phyloP scores from a whole-genome alignment of 23 tunicate genomes.

The Botrylloides violaceus region DNA sequence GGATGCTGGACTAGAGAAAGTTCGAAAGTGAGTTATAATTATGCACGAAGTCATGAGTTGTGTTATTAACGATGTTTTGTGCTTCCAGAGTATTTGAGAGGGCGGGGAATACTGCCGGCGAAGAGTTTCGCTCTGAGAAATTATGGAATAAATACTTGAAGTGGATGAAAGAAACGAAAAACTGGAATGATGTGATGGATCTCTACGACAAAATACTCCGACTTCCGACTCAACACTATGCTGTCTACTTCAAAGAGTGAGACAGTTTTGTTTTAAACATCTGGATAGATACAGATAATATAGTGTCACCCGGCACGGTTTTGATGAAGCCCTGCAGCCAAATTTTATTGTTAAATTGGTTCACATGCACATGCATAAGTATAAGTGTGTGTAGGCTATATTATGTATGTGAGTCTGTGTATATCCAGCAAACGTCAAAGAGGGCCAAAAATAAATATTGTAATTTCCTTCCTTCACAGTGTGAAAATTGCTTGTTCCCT shows the following conservation, averaged over 20 bases:
- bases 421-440: neutral
- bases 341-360: no score
- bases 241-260: conserved; percentile 52
- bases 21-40: conserved; percentile 15
- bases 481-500: no score
- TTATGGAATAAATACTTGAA: conserved; percentile 85
- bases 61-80: no score
- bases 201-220: conserved; percentile 50
- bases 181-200: conserved; percentile 45
- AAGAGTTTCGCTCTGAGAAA: conserved; percentile 81
- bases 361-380: no score
- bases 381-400: neutral
- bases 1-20: conserved; percentile 77
- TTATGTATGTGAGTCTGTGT: neutral
- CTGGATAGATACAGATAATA: no score
- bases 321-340: no score
- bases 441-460: no score
- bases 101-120: conserved; percentile 68
- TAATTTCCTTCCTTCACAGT: no score
- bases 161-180: conserved; percentile 62
- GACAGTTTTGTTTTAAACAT: neutral
- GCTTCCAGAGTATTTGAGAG: conserved; percentile 49
- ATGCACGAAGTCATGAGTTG: no score
- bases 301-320: no score
- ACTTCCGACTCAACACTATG: conserved; percentile 73